These are phyloP conservation scores for Anisognathus igniventris DNA, from an alignment of 2,797 vertebrate genomes.

Conservation along the genomic window DNA sequence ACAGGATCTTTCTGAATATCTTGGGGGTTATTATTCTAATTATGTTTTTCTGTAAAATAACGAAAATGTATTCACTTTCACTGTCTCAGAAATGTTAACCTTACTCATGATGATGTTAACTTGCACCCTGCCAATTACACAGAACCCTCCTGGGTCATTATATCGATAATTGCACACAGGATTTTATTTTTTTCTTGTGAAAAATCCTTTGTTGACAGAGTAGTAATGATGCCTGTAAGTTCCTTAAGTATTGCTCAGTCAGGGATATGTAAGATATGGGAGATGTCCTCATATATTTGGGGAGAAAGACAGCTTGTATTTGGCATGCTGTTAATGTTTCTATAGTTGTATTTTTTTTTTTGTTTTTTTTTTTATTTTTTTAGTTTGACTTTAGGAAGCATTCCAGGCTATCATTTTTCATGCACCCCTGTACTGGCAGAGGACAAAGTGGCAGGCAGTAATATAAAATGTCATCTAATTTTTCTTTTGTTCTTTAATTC, in stretches of 20 bases:
- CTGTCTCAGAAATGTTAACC: background rate
- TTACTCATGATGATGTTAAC: background rate
- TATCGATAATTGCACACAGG: background rate
- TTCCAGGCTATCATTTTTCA: constrained; percentile 19
- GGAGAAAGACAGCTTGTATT: background rate
- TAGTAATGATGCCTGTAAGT: constrained; percentile 15
- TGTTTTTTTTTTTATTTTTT: background rate
- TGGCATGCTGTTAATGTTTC: background rate
- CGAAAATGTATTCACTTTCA: background rate
- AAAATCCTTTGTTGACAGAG: background rate
- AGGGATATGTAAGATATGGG: background rate
- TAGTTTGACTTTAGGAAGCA: background rate
- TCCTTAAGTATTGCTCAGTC: constrained; percentile 20
- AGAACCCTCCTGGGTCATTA: background rate
- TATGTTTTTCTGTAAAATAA: background rate
- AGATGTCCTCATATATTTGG: background rate
- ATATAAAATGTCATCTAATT: constrained; percentile 9
- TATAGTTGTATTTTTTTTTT: background rate
- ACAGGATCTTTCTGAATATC: background rate
- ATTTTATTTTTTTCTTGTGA: background rate
- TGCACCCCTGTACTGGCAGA: background rate
- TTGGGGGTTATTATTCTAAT: background rate
- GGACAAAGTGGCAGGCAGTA: background rate
- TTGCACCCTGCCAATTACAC: background rate
- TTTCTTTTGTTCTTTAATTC: constrained; percentile 40